Base-by-base conservation (phyloP, 2,113 vertebrate genomes). In the Leptosomus discolor region DNA sequence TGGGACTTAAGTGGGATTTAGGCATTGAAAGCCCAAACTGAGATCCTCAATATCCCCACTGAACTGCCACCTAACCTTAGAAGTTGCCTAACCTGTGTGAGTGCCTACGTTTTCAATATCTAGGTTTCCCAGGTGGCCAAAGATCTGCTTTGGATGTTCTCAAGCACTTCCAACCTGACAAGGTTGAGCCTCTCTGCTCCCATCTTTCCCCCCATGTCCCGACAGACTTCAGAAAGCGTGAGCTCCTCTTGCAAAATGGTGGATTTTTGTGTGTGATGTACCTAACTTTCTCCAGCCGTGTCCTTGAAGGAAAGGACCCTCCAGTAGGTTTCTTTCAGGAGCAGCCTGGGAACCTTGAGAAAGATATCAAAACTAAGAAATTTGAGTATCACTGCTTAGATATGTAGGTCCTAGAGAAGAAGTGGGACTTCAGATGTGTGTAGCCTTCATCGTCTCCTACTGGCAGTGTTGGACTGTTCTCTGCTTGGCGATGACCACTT, bases 1-100 rank as follows among this genome's bases (percentile, higher is more conserved):
- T 85, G 87, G 74, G 93, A 96, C 95, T 97, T 97, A 97, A 96
- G 93, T 85, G 74, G 93, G 96, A 97, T 97, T 97, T 97, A 96
- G 92, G 78, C 94, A 95, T 93, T 93, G 93, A 96, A 97, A 97
- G 90, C 65, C 93, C 90, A 94, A 96, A 93, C 74, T 53, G 78
- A 90, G 90, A 95, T 96, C 74, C 78, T 95, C 81, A 57, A 50
- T 96, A 96, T 96, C 92, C 94, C 92, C 41, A 56, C 90, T 95
- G 96, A 96, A 92, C 94, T 96, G 89, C 93, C 94, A 95, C 87
- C 92, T 96, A 94, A 97, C 96, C 93, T 97, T 94, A 93, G 81
- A 85, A 82, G 94, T 94, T 96, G 77, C 93, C 93, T 91, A 90
- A 90, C 92, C 81, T 93, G 41, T 79, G 77, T 85, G 81, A 96